A percentile compares a stretch with the other conserved stretches of the same genome.
Evolutionary conservation across 2,797 vertebrate genomes (phyloP).

Genomic region (Pogoniulus pusillus): DNA sequence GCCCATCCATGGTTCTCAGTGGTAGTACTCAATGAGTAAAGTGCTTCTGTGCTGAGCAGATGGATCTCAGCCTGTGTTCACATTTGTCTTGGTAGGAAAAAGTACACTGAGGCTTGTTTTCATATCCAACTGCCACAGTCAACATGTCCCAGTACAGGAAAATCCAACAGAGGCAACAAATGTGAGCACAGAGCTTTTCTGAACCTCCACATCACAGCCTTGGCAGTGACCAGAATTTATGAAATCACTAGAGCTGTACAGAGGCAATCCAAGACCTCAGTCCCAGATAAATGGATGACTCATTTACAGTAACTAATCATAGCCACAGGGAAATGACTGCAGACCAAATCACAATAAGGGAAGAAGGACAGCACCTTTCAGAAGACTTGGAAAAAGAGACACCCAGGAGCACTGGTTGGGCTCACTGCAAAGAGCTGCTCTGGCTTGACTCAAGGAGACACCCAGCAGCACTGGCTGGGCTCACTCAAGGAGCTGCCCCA

Average conservation of each 20-base stretch:
- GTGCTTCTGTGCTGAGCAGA: not conserved
- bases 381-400: not conserved
- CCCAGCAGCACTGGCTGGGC: not conserved
- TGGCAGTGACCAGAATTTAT: not conserved
- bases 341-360: not conserved
- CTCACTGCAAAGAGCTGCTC: not conserved
- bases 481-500: not conserved
- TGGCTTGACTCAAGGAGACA: not conserved
- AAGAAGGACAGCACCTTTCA: not conserved
- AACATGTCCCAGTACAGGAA: not conserved
- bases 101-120: not conserved
- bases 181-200: not conserved
- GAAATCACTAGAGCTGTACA: not conserved
- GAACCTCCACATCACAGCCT: not conserved
- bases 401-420: not conserved
- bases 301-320: not conserved
- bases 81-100: accelerated
- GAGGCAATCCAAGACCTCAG: not conserved
- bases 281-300: not conserved
- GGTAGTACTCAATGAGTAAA: not conserved
- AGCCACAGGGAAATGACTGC: not conserved
- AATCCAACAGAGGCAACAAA: not conserved
- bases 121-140: accelerated
- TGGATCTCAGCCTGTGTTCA: not conserved
- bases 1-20: not conserved